phyloP scores from a whole-genome alignment of 1,140 invertebrate species.

The Drosophila rhopaloa region DNA sequence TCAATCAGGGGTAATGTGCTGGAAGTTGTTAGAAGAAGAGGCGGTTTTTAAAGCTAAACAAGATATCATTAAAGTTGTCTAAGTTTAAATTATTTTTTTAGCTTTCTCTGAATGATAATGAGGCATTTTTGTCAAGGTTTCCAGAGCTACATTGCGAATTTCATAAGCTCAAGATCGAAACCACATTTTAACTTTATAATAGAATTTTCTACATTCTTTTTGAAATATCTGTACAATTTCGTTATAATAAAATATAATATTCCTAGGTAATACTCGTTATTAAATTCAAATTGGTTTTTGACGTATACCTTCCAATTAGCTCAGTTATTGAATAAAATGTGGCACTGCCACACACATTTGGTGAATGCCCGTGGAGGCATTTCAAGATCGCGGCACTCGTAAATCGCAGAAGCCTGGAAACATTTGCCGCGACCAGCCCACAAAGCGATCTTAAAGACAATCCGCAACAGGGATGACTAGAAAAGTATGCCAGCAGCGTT shows the following conservation, averaged over 20 bases:
- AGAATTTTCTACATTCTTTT: too few relatives aligned
- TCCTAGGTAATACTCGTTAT: too few relatives aligned
- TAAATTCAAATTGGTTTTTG: neutral
- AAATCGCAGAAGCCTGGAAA: constrained; percentile 52
- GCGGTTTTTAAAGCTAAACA: neutral
- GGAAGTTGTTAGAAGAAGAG: constrained; percentile 1
- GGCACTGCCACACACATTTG: constrained; percentile 32
- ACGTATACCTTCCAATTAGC: constrained; percentile 25
- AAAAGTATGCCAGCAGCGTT: constrained; percentile 60
- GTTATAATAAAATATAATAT: too few relatives aligned
- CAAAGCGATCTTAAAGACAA: constrained; percentile 35
- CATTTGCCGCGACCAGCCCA: constrained; percentile 54
- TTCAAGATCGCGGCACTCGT: constrained; percentile 47
- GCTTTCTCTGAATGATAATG: too few relatives aligned
- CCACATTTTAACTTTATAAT: too few relatives aligned
- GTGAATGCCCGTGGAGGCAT: constrained; percentile 30
- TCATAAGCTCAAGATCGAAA: too few relatives aligned
- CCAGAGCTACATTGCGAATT: too few relatives aligned
- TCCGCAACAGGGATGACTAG: constrained; percentile 33
- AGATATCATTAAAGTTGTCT: neutral
- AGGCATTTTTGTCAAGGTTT: too few relatives aligned
- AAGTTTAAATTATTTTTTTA: neutral
- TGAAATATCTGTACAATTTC: too few relatives aligned
- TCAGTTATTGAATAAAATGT: constrained; percentile 30
- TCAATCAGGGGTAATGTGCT: constrained; percentile 7